Evolutionary conservation across 2,797 vertebrate species (phyloP).

Genomic region (Anniella stebbinsi): DNA sequence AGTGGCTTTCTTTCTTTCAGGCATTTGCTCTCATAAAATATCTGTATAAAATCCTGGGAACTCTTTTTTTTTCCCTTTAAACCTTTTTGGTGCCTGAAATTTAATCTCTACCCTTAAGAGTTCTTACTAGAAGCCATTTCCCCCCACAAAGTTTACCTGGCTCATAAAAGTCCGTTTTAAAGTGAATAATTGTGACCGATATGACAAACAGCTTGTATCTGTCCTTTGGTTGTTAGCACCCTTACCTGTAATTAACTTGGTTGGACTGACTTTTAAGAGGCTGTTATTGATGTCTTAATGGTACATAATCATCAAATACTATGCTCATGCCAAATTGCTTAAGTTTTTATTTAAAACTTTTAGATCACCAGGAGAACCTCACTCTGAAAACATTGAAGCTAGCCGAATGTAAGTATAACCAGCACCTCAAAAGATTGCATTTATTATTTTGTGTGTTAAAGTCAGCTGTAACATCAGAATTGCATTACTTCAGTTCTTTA

Average conservation of each 20-base stretch:
- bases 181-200: neutral
- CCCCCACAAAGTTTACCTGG: neutral
- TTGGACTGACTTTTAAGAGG: neutral
- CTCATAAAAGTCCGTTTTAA: neutral
- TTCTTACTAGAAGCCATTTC: slow-evolving; percentile 10
- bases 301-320: neutral
- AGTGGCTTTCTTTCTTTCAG: too few species aligned
- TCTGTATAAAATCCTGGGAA: neutral
- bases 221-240: neutral
- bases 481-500: slow-evolving; percentile 21
- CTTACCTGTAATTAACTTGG: neutral
- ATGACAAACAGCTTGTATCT: neutral
- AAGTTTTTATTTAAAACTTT: slow-evolving; percentile 75
- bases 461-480: neutral
- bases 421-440: slow-evolving; percentile 43
- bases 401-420: slow-evolving; percentile 95
- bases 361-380: slow-evolving; percentile 94
- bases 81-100: neutral
- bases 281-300: neutral
- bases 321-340: neutral
- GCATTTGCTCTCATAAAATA: neutral
- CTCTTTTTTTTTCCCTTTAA: neutral
- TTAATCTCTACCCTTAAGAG: neutral
- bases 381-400: slow-evolving; percentile 90
- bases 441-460: slow-evolving; percentile 39